Conservation (phyloP, 2,888 invertebrate species). For the Lysandra coridon region DNA sequence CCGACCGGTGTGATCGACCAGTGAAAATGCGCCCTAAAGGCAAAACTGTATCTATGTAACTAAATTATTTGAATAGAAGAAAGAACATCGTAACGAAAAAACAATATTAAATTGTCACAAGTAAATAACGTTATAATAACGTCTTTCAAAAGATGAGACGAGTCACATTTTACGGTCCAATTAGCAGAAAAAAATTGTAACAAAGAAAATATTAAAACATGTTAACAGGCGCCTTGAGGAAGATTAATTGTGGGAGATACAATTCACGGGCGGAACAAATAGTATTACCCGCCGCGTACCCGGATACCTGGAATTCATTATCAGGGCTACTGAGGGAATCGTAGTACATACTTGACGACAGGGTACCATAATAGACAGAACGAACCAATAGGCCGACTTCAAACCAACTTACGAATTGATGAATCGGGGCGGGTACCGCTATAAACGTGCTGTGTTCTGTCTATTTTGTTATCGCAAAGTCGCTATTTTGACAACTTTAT, state of each 20-base stretch:
- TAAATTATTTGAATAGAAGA: not conserved
- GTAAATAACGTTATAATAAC: not conserved
- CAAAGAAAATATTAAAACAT: constrained; percentile 27
- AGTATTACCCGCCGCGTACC: constrained; percentile 49
- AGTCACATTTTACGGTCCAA: not conserved
- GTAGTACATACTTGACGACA: not conserved
- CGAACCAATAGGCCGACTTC: too few relatives aligned
- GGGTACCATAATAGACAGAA: too few relatives aligned
- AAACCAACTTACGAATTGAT: too few relatives aligned
- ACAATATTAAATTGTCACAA: not conserved
- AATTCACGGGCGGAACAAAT: constrained; percentile 28
- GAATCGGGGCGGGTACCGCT: too few relatives aligned
- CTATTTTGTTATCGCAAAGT: too few relatives aligned
- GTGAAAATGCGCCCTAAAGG: not conserved
- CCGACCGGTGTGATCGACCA: too few relatives aligned
- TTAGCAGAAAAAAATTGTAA: constrained; percentile 20
- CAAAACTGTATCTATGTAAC: not conserved
- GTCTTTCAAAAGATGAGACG: not conserved
- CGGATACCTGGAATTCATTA: constrained; percentile 58
- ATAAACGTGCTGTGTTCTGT: too few relatives aligned
- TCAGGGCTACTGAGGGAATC: constrained; percentile 54
- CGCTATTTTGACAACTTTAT: too few relatives aligned
- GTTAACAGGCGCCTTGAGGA: constrained; percentile 26
- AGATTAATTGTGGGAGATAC: constrained; percentile 30
- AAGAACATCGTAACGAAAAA: not conserved